A percentile compares a stretch with the other conserved stretches of the same genome.
phyloP scores from a whole-genome alignment of 2,113 vertebrate species.

The Coptodon rendalli region DNA sequence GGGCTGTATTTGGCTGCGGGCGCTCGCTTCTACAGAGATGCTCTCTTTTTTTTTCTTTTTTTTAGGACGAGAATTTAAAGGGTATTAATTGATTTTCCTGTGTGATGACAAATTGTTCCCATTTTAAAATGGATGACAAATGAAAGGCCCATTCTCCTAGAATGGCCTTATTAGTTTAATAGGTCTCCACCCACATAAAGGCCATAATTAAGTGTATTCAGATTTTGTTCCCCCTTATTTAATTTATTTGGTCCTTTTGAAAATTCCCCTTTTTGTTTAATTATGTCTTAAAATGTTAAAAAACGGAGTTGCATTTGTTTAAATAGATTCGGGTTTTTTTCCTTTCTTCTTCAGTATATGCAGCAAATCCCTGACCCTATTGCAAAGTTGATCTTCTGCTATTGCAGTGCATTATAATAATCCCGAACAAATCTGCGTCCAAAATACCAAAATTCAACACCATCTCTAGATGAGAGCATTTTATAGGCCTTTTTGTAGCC shows the following conservation, averaged over 20 bases:
- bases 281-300: background rate
- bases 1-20: slow-evolving; percentile 15
- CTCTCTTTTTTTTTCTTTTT: background rate
- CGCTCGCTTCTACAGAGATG: background rate
- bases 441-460: slow-evolving; percentile 58
- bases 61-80: background rate
- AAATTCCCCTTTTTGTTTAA: background rate
- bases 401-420: slow-evolving; percentile 61
- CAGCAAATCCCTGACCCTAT: slow-evolving; percentile 52
- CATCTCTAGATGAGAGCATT: slow-evolving; percentile 5
- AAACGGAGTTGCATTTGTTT: background rate
- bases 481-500: slow-evolving; percentile 32
- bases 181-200: slow-evolving; percentile 42
- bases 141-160: slow-evolving; percentile 7
- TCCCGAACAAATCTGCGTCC: slow-evolving; percentile 56
- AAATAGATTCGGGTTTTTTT: background rate
- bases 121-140: slow-evolving; percentile 29
- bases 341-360: background rate
- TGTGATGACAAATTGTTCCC: slow-evolving; percentile 3
- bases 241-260: slow-evolving; percentile 14
- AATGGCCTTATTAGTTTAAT: slow-evolving; percentile 54
- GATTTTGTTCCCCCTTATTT: slow-evolving; percentile 19
- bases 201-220: slow-evolving; percentile 51
- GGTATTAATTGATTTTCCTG: background rate
- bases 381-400: slow-evolving; percentile 60